Base-by-base conservation (phyloP, 2,888 invertebrate genomes). In the Ischnus inquisitorius region DNA sequence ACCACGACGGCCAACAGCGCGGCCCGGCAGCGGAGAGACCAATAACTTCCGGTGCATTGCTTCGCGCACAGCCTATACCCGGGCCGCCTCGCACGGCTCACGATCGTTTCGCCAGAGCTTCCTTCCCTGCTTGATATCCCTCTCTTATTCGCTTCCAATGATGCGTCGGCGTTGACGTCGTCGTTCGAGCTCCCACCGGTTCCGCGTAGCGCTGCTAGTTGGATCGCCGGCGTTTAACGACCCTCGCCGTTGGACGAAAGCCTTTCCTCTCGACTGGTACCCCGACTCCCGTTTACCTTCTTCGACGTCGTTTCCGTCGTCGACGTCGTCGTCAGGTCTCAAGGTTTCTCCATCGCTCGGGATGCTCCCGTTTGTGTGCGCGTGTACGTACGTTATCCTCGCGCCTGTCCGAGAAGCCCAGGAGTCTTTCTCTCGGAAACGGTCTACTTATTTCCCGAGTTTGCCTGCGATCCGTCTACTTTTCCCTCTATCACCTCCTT, bases 381-480 rank as follows among this genome's bases (percentile, higher is more conserved):
- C 68, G 51, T 80, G 46, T 41, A 46, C 39, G 48, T 67, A n/a
- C 41, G 43, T 28, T 62, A 10, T 43, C 6, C 46, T 14, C 14
- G 19, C 14, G 14, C 41, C 10, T 34, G 34, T 69, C 69, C 68
- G 25, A 83, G 62, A 79, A 83, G 75, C 79, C n/a, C n/a, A n/a
- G 64, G 75, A 43, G 43, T 16, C 54, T 43, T 60, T 34, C 60
- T 51, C 77, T 64, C 39, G 39, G 72, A 80, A 83, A 80, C 71
- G 80, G 67, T 84, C 83, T 84, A 84, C 80, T 80, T 84, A 77
- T 77, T 69, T 16, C 51, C 14, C 41, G 54, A 54, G 34, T 19
- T 67, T 19, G 22, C 43, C 60, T 19, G 25, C 43, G 46, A 57
- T 64, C 22, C 12, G 69, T 43, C 51, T 46, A 22, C 22, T 54